A percentile compares a stretch with the other conserved stretches of the same genome.
Evolutionary conservation across 2,113 vertebrate species (phyloP).

Genomic region (Eolophus roseicapilla): DNA sequence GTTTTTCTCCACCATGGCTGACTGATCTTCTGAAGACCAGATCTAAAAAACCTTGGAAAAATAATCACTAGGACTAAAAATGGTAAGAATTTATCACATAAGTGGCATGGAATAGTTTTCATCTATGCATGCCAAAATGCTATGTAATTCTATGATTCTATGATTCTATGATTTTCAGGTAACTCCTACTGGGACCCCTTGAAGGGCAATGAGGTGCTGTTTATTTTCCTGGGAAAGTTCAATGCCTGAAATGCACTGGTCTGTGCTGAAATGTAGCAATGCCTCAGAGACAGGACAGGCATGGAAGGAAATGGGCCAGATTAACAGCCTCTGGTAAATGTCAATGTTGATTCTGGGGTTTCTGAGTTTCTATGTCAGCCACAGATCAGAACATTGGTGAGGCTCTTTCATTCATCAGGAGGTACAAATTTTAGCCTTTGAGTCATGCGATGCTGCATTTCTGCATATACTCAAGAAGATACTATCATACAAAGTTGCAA

Average conservation of each 20-base stretch:
- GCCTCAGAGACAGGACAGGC: not conserved
- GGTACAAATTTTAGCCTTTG: rapidly evolving
- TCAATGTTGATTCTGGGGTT: not conserved
- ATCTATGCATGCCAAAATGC: no score
- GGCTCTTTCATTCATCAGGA: not conserved
- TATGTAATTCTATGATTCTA: not conserved
- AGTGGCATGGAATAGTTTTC: not conserved
- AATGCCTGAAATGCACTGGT: not conserved
- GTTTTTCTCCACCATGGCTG: not conserved
- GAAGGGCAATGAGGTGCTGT: not conserved
- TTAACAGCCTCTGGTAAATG: not conserved
- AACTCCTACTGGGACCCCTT: not conserved
- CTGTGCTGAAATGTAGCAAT: not conserved
- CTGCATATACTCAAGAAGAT: not conserved
- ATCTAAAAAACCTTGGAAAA: not conserved
- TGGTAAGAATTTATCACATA: not conserved
- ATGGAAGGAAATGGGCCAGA: not conserved
- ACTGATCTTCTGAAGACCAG: not conserved
- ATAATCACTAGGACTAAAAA: not conserved
- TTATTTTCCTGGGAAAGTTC: not conserved
- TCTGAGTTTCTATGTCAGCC: not conserved
- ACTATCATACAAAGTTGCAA: not conserved
- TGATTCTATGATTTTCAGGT: not conserved
- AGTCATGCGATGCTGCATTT: not conserved
- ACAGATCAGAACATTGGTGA: not conserved